A percentile compares a stretch with the other conserved stretches of the same genome.
Evolutionary conservation across 2,888 invertebrate species (phyloP).

Genomic region (Calliphora vomitoria): DNA sequence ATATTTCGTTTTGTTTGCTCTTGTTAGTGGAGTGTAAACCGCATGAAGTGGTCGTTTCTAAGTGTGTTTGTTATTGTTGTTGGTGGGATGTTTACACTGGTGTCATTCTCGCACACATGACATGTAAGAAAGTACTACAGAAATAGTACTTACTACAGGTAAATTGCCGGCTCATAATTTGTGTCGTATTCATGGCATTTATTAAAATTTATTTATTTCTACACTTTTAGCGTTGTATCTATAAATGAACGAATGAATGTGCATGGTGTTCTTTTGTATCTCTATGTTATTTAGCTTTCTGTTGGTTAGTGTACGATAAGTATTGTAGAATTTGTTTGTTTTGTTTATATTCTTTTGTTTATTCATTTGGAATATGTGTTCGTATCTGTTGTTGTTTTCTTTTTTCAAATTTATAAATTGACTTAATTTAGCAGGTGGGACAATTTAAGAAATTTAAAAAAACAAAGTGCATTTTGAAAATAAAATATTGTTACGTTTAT

Average conservation of each 20-base stretch:
- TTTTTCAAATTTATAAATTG: background rate
- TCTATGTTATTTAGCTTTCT: background rate
- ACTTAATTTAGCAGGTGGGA: background rate
- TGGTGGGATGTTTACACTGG: constrained; percentile 27
- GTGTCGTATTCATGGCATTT: background rate
- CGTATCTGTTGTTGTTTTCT: background rate
- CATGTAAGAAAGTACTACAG: constrained; percentile 15
- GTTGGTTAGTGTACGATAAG: background rate
- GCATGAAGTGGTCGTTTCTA: background rate
- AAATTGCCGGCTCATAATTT: constrained; percentile 24
- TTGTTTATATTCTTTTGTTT: constrained; percentile 35
- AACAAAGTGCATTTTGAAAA: too few relatives aligned
- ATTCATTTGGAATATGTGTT: background rate
- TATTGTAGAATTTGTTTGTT: constrained; percentile 24
- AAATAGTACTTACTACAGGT: constrained; percentile 10
- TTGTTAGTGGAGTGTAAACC: constrained; percentile 7
- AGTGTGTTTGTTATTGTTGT: background rate
- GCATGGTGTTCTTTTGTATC: background rate
- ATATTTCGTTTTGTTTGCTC: constrained; percentile 15
- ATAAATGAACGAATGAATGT: background rate
- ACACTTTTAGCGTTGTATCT: background rate
- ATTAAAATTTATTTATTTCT: constrained; percentile 39
- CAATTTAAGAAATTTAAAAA: background rate
- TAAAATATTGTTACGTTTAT: too few relatives aligned
- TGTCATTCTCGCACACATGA: constrained; percentile 22